phyloP scores from a whole-genome alignment of 2,888 invertebrate species.

The Acanthosoma haemorrhoidale region DNA sequence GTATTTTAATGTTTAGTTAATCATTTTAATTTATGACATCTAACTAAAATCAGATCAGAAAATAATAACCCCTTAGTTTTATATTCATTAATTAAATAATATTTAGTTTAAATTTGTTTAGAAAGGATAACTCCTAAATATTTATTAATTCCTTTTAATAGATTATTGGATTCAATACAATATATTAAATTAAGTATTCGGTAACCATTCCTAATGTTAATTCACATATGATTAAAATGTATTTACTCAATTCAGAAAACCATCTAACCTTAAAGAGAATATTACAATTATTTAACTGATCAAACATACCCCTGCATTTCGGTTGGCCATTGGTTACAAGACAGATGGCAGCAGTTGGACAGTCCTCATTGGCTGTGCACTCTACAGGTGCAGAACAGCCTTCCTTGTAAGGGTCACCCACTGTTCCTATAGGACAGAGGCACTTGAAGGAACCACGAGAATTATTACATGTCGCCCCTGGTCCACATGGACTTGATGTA shows the following conservation, averaged over 20 bases:
- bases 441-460: constrained; percentile 69
- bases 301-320: constrained; percentile 68
- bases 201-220: too few species aligned
- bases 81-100: too few species aligned
- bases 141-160: background rate
- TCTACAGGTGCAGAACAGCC: constrained; percentile 78
- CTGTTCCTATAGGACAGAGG: constrained; percentile 67
- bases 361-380: constrained; percentile 71
- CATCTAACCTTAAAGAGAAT: background rate
- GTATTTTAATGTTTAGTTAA: too few species aligned
- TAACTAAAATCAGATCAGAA: too few species aligned
- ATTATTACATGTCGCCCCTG: constrained; percentile 74
- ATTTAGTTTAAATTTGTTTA: too few species aligned
- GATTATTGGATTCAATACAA: background rate
- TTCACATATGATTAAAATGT: too few species aligned
- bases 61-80: too few species aligned
- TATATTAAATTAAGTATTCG: background rate
- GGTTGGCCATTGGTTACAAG: constrained; percentile 62
- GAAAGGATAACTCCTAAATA: too few species aligned
- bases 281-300: background rate
- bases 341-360: constrained; percentile 74
- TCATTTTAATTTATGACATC: too few species aligned
- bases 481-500: constrained; percentile 69
- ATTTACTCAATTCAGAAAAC: too few species aligned
- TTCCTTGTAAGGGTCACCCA: constrained; percentile 79